Conservation (phyloP, 64 coral and sea anemone genomes). For the Anthopleura sola region DNA sequence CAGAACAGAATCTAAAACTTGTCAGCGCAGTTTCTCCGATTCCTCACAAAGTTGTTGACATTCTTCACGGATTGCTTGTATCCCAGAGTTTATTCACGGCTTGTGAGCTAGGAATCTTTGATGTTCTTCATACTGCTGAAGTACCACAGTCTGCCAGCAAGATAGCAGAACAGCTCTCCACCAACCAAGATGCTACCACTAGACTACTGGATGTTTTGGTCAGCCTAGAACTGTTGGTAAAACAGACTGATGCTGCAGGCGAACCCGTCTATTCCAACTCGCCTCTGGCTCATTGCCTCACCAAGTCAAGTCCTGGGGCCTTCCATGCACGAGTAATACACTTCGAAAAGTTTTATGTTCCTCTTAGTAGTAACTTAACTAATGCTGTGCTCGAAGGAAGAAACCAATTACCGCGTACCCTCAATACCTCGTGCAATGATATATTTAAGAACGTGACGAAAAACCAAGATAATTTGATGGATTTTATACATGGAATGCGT, state of each 20-base stretch:
- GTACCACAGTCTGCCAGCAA: conserved; percentile 15
- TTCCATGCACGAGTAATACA: neutral
- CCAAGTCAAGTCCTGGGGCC: neutral
- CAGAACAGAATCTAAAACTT: too few species aligned
- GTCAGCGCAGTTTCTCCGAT: neutral
- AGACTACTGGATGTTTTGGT: conserved; percentile 37
- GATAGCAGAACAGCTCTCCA: conserved; percentile 23
- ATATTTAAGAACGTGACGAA: neutral
- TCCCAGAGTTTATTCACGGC: conserved; percentile 42
- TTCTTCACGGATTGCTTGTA: conserved; percentile 4
- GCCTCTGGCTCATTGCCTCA: neutral
- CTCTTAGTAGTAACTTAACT: conserved; percentile 15
- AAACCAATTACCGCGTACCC: conserved; percentile 46
- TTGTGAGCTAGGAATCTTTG: conserved; percentile 59
- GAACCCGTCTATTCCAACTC: conserved; percentile 22
- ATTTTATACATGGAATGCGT: conserved; percentile 29
- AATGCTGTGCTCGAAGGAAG: conserved; percentile 35
- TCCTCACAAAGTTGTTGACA: neutral
- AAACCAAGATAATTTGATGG: conserved; percentile 4
- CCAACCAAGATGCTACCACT: conserved; percentile 28
- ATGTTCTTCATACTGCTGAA: conserved; percentile 29
- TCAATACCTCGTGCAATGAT: conserved; percentile 17
- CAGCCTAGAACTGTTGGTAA: conserved; percentile 38
- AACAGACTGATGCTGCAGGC: neutral
- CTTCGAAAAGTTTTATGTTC: neutral